Evolutionary conservation across 2,888 invertebrate species (phyloP).

Genomic region (Dryobota labecula): DNA sequence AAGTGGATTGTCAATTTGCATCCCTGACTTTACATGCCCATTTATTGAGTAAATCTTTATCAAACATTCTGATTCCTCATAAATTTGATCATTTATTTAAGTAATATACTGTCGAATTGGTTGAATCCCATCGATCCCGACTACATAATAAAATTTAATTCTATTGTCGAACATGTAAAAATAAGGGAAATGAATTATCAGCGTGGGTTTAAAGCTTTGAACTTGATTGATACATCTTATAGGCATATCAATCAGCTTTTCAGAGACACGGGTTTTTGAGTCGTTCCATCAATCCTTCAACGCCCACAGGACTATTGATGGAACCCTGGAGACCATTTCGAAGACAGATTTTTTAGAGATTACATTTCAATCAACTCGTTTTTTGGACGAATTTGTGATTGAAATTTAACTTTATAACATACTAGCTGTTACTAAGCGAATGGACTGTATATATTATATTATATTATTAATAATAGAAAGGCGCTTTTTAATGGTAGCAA

Average conservation of each 20-base stretch:
- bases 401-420: slow-evolving; percentile 6
- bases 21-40: background rate
- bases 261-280: slow-evolving; percentile 32
- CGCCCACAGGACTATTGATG: slow-evolving; percentile 24
- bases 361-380: slow-evolving; percentile 28
- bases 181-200: slow-evolving; percentile 10
- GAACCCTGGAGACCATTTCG: slow-evolving; percentile 17
- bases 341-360: slow-evolving; percentile 30
- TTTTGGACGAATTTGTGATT: slow-evolving; percentile 15
- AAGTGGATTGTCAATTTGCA: too few species aligned
- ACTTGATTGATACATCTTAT: slow-evolving; percentile 29
- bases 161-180: background rate
- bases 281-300: slow-evolving; percentile 48
- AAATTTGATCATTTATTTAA: background rate
- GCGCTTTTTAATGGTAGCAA: too few species aligned
- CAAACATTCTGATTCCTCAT: background rate
- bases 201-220: background rate
- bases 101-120: background rate
- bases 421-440: too few species aligned
- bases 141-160: slow-evolving; percentile 23
- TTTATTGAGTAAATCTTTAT: background rate
- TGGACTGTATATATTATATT: too few species aligned
- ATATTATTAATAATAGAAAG: too few species aligned
- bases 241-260: slow-evolving; percentile 49
- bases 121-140: too few species aligned